phyloP scores from a whole-genome alignment of 2,113 vertebrate species.

The Paradoxurus hermaphroditus region DNA sequence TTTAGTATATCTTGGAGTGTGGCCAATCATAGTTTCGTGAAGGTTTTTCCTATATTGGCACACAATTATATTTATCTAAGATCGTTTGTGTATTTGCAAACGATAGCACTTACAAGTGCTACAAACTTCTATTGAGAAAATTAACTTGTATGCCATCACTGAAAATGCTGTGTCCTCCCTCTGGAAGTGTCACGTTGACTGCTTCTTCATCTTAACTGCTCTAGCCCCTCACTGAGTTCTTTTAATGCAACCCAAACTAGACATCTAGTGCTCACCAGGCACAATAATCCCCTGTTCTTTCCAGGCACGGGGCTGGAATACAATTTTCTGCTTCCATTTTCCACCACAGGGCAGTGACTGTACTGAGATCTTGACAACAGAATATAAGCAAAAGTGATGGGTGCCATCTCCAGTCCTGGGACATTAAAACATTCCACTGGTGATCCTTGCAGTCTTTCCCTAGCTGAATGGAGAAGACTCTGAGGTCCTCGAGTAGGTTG shows the following conservation, averaged over 20 bases:
- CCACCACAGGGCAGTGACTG: background rate
- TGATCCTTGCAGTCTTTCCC: background rate
- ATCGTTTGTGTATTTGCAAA: background rate
- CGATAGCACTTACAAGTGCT: background rate
- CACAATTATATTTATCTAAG: constrained; percentile 28
- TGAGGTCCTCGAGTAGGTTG: background rate
- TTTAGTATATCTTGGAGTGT: background rate
- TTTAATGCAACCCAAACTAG: background rate
- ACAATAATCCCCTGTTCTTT: background rate
- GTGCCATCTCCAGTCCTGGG: background rate
- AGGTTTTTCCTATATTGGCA: background rate
- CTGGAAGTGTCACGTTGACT: background rate
- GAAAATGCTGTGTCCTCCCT: background rate
- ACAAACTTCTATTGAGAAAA: constrained; percentile 24
- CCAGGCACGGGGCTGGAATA: background rate
- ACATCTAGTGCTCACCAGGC: background rate
- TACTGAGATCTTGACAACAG: background rate
- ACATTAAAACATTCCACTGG: background rate
- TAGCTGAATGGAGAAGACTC: background rate
- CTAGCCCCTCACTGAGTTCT: background rate
- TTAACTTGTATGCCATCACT: background rate
- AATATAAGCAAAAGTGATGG: background rate
- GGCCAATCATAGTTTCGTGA: background rate
- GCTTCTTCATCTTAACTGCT: background rate
- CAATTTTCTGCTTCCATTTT: background rate